phyloP scores from a whole-genome alignment of 2,888 invertebrate genomes.

The Parelbella ahira region DNA sequence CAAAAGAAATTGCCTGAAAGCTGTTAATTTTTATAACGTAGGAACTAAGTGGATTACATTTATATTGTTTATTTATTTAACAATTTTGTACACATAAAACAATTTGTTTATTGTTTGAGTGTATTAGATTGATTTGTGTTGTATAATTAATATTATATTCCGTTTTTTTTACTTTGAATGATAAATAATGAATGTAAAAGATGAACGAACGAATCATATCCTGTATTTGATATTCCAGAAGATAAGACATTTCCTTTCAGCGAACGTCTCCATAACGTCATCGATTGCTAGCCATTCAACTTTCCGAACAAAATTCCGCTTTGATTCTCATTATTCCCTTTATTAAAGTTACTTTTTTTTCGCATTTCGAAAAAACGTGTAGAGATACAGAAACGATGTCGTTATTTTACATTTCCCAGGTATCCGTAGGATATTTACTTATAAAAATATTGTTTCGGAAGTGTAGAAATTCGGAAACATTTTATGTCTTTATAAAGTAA shows the following conservation, averaged over 20 bases:
- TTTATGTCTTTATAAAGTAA: slow-evolving; percentile 13
- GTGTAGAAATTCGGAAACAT: slow-evolving; percentile 8
- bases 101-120: no score
- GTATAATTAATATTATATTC: no score
- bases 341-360: not conserved
- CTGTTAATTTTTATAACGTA: no score
- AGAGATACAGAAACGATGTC: no score
- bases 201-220: no score
- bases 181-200: no score
- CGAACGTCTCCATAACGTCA: not conserved
- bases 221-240: not conserved
- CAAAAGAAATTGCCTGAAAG: no score
- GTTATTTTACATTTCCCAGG: not conserved
- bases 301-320: slow-evolving; percentile 1
- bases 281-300: slow-evolving; percentile 1
- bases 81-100: no score
- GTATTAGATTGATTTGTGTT: no score
- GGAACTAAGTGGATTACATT: no score
- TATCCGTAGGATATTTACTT: not conserved
- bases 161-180: no score
- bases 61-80: no score
- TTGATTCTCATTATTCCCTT: not conserved
- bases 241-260: not conserved
- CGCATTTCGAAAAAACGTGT: not conserved
- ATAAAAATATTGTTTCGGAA: slow-evolving; percentile 3